These are phyloP conservation scores for Rhopilema esculentum DNA, from an alignment of 30 jellyfish, hydroid and myxozoan genomes.

Conservation along the genomic window DNA sequence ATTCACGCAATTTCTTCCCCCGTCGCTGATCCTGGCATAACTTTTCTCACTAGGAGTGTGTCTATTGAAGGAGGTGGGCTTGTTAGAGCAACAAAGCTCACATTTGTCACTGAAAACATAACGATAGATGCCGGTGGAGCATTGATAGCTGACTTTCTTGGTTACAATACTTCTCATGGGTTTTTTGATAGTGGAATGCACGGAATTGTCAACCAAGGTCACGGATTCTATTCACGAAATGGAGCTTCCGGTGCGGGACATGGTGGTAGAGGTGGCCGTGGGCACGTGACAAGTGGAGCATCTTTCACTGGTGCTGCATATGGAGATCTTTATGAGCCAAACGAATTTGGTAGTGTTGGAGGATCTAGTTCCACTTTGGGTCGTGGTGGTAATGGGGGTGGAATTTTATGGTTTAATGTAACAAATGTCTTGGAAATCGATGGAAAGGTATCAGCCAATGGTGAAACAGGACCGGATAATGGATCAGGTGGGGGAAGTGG, in stretches of 20 bases:
- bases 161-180: conserved; percentile 74
- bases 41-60: conserved; percentile 42
- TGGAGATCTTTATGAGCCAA: conserved; percentile 70
- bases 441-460: conserved; percentile 70
- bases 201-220: conserved; percentile 63
- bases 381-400: conserved; percentile 79
- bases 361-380: conserved; percentile 39
- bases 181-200: conserved; percentile 57
- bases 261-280: conserved; percentile 81
- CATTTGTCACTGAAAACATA: conserved; percentile 67
- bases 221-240: conserved; percentile 52
- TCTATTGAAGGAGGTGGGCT: conserved; percentile 73
- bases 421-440: conserved; percentile 59
- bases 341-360: conserved; percentile 64
- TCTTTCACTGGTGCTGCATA: conserved; percentile 78
- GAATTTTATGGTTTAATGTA: conserved; percentile 69
- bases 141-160: conserved; percentile 64
- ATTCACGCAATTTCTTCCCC: conserved; percentile 73
- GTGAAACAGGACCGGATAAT: conserved; percentile 47
- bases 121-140: conserved; percentile 72
- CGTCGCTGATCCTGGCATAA: conserved; percentile 68
- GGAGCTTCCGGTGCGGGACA: conserved; percentile 81
- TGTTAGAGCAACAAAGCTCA: conserved; percentile 64
- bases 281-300: conserved; percentile 52
- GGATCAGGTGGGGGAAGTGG: conserved; percentile 85